Evolutionary conservation across 2,113 vertebrate genomes (phyloP).

Genomic region (Spheniscus mendiculus): DNA sequence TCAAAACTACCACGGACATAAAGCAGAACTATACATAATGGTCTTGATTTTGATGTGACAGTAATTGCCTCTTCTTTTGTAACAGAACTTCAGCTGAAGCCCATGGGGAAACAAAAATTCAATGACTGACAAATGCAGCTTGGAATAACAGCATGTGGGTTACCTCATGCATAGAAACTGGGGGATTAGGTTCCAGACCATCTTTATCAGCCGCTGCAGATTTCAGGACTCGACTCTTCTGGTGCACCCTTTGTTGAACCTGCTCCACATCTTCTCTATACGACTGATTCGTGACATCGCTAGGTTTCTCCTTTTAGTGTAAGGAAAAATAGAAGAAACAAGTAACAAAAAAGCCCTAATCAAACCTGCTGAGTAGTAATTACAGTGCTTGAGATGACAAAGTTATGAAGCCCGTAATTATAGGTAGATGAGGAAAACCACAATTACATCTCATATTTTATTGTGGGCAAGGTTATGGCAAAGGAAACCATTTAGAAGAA

Average conservation of each 20-base stretch:
- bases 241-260: background rate
- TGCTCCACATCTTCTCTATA: background rate
- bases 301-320: background rate
- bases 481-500: background rate
- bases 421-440: background rate
- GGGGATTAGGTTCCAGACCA: background rate
- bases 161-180: background rate
- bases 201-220: background rate
- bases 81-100: background rate
- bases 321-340: conserved; percentile 12
- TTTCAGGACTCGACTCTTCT: background rate
- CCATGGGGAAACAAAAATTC: background rate
- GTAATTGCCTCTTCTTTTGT: background rate
- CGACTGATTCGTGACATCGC: background rate
- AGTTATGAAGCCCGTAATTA: conserved; percentile 21
- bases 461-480: background rate
- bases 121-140: background rate
- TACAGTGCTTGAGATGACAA: conserved; percentile 5
- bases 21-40: background rate
- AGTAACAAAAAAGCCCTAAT: conserved; percentile 23
- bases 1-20: background rate
- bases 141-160: background rate
- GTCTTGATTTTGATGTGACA: conserved; percentile 30
- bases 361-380: background rate
- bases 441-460: background rate